Base-by-base conservation (phyloP, 2,113 vertebrate species). In the Xiphophorus couchianus region DNA sequence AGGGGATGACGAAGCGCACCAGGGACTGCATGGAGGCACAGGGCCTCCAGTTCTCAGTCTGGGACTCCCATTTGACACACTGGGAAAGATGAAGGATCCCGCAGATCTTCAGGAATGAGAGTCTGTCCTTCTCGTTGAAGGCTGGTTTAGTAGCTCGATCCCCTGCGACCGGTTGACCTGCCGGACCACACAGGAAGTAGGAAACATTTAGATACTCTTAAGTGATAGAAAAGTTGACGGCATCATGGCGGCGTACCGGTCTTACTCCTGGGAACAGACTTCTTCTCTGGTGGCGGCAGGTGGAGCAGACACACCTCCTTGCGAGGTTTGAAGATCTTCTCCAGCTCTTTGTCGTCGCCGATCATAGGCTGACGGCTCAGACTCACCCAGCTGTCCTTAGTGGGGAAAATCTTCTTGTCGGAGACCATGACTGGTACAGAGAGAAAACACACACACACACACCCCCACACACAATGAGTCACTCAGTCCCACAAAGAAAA, bases 381-480 rank as follows among this genome's bases (percentile, higher is more conserved):
- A 37, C 87, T 91, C 62, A 95, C 94, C 95, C 95, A 95, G 66
- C 5, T 77, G 84, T 89, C 90, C 75, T 94, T 95, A 39, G 94
- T 92, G 31, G 94, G 94, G 73, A 95, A 95, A 37, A 95, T 92
- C 69, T 48, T 90, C 82, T 88, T 90, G 44, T 91, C 76, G 27
- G 35, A 90, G 77, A 95, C 70, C 94, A 94, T 95, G 22, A 88
- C 95, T 95, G 82, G 28, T 12, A 33, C n/a, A 28, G 27, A 62
- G 1, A 63, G 10, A 9, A 15, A 5, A 69, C 0, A 62, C 5
- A 58, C 14, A 62, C 5, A 58, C 14, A 63, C 7, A 60, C 12
- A 65, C 14, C 61, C 7, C 51, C 12, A 62, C 7, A 60, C 12
- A 65, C 4, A 33, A 67, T 48, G 51, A 54, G 19, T 10, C 51